These are phyloP conservation scores for Leptinotarsa texana DNA, from an alignment of 1,140 invertebrate species.

Conservation along the genomic window DNA sequence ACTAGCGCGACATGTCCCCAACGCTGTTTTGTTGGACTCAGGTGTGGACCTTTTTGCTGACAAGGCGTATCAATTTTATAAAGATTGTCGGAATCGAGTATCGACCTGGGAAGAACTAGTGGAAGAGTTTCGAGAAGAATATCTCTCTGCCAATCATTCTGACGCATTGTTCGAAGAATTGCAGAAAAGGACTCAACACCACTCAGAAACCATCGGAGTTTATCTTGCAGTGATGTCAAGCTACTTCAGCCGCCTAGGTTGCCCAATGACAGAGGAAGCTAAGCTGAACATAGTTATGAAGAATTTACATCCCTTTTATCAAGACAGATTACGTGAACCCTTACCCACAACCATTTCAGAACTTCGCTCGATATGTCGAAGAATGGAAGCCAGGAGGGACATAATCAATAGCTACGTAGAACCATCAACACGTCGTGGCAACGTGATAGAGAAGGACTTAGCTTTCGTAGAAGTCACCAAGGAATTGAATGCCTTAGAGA, in stretches of 20 bases:
- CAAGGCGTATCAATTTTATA: slow-evolving; percentile 43
- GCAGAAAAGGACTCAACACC: slow-evolving; percentile 15
- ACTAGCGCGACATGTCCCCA: not conserved
- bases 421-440: not conserved
- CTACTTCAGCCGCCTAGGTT: slow-evolving; percentile 34
- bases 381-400: slow-evolving; percentile 16
- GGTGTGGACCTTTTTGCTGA: not conserved
- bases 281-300: not conserved
- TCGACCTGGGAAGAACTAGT: not conserved
- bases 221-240: slow-evolving; percentile 45
- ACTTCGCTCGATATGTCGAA: slow-evolving; percentile 18
- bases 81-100: not conserved
- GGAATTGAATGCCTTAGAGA: not conserved
- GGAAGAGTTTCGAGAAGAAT: not conserved
- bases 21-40: not conserved
- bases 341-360: not conserved
- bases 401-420: not conserved
- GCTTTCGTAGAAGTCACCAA: not conserved
- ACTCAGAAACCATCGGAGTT: slow-evolving; percentile 41
- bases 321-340: not conserved
- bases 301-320: slow-evolving; percentile 8
- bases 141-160: slow-evolving; percentile 35
- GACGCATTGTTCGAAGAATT: slow-evolving; percentile 45
- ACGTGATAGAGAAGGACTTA: not conserved
- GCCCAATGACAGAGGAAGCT: not conserved